Base-by-base conservation (phyloP, 2,888 invertebrate species). In the Caenorhabditis wallacei region DNA sequence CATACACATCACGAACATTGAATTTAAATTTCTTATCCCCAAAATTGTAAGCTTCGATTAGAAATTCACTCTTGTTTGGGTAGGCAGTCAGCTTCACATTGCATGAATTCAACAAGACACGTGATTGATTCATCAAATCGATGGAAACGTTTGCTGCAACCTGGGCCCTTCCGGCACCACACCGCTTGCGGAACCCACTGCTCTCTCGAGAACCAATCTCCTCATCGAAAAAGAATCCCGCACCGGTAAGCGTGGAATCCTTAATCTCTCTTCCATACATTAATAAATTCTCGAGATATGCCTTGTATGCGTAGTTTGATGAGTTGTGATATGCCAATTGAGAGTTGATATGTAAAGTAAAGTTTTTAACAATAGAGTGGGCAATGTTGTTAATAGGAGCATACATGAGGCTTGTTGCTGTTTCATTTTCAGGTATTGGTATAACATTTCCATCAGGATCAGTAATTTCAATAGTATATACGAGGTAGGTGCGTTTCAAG, bases 321-420 rank as follows among this genome's bases (percentile, higher is more conserved):
- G 63, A 63, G 16, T 63, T 63, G 63, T 63, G 63, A n/a, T 26
- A 63, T 1, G 16, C 46, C 13, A 63, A 22, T 13, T 43, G 11
- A 13, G 63, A 63, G 20, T 63, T 63, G 0, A 63, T 7, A 16
- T 63, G 63, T 7, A 63, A n/a, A 16, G 20, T 46, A 13, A 63
- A 26, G 18, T 22, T 63, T n/a, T 26, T 24, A 8, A 63, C 22
- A 1, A 63, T 63, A 2, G 63, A 63, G n/a, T 63, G 54, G 0
- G 53, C 66, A 53, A 54, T 68, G 8, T 68, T 63, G 26, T 63
- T 63, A 46, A 57, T 70, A 0, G 70, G 70, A 7, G 30, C 57
- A 18, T 57, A 70, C 8, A 46, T 18, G 1, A 18, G 13, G 1
- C 13, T 20, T 4, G 16, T 48, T 18, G 2, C 30, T 30, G 30